phyloP scores from a whole-genome alignment of 1,140 invertebrate genomes.

The Conus betulinus region DNA sequence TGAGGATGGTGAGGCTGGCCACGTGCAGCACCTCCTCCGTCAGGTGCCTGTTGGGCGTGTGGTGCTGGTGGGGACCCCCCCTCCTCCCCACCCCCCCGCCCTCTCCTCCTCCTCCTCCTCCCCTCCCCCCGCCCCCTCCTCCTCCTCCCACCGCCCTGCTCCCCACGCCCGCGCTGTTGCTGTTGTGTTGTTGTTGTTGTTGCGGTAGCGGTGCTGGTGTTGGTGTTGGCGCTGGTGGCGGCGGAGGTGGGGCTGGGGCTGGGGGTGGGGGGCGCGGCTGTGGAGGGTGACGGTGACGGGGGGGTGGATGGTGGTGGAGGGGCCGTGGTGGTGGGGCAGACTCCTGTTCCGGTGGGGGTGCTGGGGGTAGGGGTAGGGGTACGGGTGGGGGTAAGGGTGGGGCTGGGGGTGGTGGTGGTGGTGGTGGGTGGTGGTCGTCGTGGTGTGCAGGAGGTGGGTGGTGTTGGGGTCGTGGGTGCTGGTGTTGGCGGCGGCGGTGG shows the following conservation, averaged over 20 bases:
- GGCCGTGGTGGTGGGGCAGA: neutral
- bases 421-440: neutral
- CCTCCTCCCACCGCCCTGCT: neutral
- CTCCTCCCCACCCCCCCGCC: neutral
- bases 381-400: no score
- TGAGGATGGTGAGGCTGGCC: constrained; percentile 64
- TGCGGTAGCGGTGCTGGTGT: neutral
- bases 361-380: no score
- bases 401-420: neutral
- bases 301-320: neutral
- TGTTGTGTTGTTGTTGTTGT: neutral
- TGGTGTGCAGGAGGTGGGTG: neutral
- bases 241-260: neutral
- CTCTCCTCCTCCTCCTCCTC: neutral
- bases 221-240: neutral
- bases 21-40: constrained; percentile 64
- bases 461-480: constrained; percentile 2
- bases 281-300: neutral
- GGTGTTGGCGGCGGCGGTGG: neutral
- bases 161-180: neutral
- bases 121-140: neutral
- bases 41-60: constrained; percentile 48
- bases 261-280: neutral
- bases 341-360: no score
- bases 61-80: constrained; percentile 28